phyloP scores from a whole-genome alignment of 2,113 vertebrate genomes.

The Oostethus manadensis region DNA sequence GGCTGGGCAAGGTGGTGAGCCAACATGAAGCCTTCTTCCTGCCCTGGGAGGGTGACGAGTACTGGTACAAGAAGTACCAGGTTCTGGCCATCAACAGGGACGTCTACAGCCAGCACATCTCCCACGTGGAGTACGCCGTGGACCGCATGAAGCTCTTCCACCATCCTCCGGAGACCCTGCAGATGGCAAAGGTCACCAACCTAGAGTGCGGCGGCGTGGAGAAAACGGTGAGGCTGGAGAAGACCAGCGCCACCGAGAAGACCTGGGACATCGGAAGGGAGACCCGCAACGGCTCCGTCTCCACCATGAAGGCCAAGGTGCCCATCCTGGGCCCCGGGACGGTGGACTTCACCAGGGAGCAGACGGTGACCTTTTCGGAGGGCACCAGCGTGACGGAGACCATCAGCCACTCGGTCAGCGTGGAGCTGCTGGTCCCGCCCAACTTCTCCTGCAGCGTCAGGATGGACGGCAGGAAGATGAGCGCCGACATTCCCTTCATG shows the following conservation, averaged over 20 bases:
- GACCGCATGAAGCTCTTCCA: conserved; percentile 65
- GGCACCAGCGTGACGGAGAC: conserved; percentile 59
- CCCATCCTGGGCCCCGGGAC: conserved; percentile 55
- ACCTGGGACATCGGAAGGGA: conserved; percentile 67
- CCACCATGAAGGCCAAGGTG: conserved; percentile 64
- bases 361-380: conserved; percentile 60
- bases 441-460: conserved; percentile 65
- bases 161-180: conserved; percentile 65
- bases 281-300: conserved; percentile 57
- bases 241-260: conserved; percentile 56
- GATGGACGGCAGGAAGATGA: conserved; percentile 71
- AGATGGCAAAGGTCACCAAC: conserved; percentile 65
- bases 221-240: conserved; percentile 64
- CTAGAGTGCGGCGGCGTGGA: conserved; percentile 59
- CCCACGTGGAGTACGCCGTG: conserved; percentile 63
- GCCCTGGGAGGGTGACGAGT: conserved; percentile 69
- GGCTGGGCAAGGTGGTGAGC: conserved; percentile 64
- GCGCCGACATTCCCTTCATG: conserved; percentile 66
- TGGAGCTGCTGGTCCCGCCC: conserved; percentile 61
- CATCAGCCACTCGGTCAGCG: conserved; percentile 53
- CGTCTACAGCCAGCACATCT: conserved; percentile 68
- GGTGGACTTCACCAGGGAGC: conserved; percentile 66
- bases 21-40: conserved; percentile 71
- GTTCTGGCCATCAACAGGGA: conserved; percentile 65
- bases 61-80: conserved; percentile 74